phyloP scores from a whole-genome alignment of 2,113 vertebrate genomes.

The Festucalex cinctus region DNA sequence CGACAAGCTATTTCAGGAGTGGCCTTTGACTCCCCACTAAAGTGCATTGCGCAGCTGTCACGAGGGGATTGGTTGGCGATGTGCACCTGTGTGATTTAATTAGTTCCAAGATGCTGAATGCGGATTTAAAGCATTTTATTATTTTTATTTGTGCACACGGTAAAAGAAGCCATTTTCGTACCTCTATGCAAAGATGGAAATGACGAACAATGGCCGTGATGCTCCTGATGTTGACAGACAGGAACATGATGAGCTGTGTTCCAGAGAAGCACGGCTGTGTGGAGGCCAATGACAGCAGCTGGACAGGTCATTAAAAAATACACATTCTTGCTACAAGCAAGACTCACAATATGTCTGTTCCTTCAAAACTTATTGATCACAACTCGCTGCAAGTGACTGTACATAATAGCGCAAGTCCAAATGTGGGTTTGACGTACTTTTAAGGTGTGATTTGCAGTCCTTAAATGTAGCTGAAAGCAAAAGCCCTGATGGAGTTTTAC shows the following conservation, averaged over 20 bases:
- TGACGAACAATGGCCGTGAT: slow-evolving; percentile 13
- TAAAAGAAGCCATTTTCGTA: not conserved
- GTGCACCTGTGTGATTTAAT: slow-evolving; percentile 30
- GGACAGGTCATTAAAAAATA: slow-evolving; percentile 37
- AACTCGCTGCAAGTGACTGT: slow-evolving; percentile 11
- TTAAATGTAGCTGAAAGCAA: not conserved
- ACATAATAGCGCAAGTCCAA: slow-evolving; percentile 9
- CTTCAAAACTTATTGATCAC: slow-evolving; percentile 27
- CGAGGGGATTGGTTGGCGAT: slow-evolving; percentile 6
- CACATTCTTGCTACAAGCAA: slow-evolving; percentile 27
- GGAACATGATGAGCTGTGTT: slow-evolving; percentile 45
- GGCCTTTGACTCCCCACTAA: slow-evolving; percentile 4
- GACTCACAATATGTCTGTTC: slow-evolving; percentile 17
- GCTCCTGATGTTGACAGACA: slow-evolving; percentile 32
- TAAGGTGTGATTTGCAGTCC: not conserved
- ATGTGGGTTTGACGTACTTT: not conserved
- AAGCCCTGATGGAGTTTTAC: slow-evolving; percentile 3
- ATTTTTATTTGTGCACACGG: slow-evolving; percentile 2
- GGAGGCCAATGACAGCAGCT: slow-evolving; percentile 26
- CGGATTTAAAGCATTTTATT: slow-evolving; percentile 8
- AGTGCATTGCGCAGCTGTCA: slow-evolving; percentile 14
- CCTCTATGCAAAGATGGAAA: slow-evolving; percentile 21
- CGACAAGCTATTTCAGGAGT: slow-evolving; percentile 5
- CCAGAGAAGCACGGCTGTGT: slow-evolving; percentile 20
- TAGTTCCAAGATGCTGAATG: slow-evolving; percentile 23